These are phyloP conservation scores for Plecturocebus donacophilus DNA, from an alignment of 2,113 vertebrate species.

Conservation along the genomic window DNA sequence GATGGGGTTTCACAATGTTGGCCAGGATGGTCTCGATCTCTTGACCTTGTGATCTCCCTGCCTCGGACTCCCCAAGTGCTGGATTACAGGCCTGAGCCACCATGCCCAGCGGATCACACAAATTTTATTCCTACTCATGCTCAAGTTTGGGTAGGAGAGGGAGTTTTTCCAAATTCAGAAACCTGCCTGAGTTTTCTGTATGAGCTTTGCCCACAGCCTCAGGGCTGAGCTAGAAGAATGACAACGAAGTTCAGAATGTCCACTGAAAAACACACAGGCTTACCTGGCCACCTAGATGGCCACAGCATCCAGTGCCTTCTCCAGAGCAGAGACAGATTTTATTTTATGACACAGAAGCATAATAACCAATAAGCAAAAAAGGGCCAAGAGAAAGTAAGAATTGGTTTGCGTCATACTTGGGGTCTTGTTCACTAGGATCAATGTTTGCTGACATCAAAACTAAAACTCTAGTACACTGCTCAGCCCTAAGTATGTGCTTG, in stretches of 20 bases:
- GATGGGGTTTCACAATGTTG: too few relatives aligned
- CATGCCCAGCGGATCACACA: background rate
- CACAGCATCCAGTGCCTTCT: background rate
- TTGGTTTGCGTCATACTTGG: background rate
- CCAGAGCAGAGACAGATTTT: background rate
- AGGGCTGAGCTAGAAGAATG: background rate
- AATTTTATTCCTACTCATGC: background rate
- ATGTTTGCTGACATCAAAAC: background rate
- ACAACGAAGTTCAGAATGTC: background rate
- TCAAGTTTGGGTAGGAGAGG: background rate
- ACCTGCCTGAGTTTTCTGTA: background rate
- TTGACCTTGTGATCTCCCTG: too few relatives aligned
- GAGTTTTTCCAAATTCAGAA: background rate
- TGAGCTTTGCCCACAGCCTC: background rate
- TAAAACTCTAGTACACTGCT: background rate
- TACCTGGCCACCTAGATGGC: background rate
- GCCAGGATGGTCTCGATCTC: too few relatives aligned
- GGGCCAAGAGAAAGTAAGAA: background rate
- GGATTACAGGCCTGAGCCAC: too few relatives aligned
- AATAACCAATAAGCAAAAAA: background rate
- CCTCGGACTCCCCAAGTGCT: too few relatives aligned
- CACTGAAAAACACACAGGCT: background rate
- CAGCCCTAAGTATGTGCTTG: background rate
- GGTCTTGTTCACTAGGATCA: background rate
- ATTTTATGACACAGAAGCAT: background rate